phyloP scores from a whole-genome alignment of 2,797 vertebrate genomes.

The Morus bassanus region DNA sequence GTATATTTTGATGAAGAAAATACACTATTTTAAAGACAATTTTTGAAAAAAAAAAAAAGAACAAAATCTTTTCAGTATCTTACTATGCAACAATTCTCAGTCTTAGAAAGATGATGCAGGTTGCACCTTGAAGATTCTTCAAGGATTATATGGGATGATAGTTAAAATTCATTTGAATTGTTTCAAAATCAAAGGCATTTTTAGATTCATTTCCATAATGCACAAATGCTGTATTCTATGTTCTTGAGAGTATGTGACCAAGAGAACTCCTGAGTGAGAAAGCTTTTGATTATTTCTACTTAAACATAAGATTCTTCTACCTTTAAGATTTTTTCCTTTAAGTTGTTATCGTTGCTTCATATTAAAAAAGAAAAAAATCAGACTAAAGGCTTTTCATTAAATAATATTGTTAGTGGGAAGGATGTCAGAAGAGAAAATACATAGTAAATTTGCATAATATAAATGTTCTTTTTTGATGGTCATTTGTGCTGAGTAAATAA shows the following conservation, averaged over 20 bases:
- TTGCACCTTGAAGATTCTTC: background rate
- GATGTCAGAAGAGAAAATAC: background rate
- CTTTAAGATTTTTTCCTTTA: background rate
- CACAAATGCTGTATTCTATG: rapidly evolving
- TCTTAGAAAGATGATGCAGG: background rate
- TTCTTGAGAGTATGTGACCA: background rate
- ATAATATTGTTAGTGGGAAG: background rate
- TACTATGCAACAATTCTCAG: background rate
- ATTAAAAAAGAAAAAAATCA: background rate
- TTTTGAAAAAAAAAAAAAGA: rapidly evolving
- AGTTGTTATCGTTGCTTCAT: background rate
- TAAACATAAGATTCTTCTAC: background rate
- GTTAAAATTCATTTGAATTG: background rate
- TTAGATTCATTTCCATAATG: background rate
- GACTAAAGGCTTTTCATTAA: background rate
- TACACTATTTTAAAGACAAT: background rate
- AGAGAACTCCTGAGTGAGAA: background rate
- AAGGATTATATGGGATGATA: background rate
- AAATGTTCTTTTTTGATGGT: background rate
- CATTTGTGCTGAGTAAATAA: background rate
- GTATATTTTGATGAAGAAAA: background rate
- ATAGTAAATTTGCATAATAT: background rate
- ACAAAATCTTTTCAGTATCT: background rate
- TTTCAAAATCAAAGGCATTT: background rate
- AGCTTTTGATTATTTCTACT: background rate